Evolutionary conservation across 2,113 vertebrate species (phyloP).

Genomic region (Canis aureus): DNA sequence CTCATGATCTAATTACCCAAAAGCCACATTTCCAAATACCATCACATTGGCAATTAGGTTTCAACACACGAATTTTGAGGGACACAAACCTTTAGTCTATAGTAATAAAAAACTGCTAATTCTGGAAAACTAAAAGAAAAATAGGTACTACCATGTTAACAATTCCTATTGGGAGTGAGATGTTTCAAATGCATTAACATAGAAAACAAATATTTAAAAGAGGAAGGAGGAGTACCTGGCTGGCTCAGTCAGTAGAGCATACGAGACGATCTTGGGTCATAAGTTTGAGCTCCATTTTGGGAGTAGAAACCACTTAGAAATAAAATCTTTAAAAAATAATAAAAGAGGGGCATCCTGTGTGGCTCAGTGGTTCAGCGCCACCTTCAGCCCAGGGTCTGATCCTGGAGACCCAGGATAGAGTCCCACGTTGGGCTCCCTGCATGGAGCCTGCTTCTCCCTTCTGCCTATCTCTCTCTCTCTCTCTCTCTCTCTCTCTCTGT

Average conservation of each 20-base stretch:
- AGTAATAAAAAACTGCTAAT: not conserved
- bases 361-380: no score
- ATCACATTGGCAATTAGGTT: not conserved
- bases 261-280: not conserved
- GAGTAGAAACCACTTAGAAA: not conserved
- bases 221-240: not conserved
- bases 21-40: not conserved
- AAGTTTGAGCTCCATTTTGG: not conserved
- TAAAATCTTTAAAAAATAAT: not conserved
- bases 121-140: not conserved
- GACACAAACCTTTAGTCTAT: not conserved
- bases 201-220: not conserved
- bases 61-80: not conserved
- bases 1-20: not conserved
- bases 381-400: no score
- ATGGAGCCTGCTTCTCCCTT: no score
- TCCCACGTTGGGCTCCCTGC: no score
- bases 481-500: no score
- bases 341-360: no score
- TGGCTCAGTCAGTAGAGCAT: not conserved
- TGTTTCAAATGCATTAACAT: not conserved
- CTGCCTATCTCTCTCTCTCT: no score
- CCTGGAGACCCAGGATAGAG: no score
- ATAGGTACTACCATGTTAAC: not conserved
- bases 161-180: not conserved